A percentile compares a stretch with the other conserved stretches of the same genome.
These are phyloP conservation scores for Neoitamus cyanurus DNA, from an alignment of 2,888 invertebrate species.

Conservation along the genomic window DNA sequence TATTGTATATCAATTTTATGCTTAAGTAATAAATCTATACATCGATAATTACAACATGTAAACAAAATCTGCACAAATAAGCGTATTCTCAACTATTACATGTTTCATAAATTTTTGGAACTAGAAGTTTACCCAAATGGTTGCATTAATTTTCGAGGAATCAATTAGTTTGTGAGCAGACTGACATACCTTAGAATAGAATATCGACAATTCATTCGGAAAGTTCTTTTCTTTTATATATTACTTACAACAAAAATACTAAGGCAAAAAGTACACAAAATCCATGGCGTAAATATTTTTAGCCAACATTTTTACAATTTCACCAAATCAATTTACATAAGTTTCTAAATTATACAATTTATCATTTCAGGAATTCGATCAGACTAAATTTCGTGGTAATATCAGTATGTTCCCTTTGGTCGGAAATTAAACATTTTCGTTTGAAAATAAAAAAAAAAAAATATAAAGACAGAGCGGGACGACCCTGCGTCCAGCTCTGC, in stretches of 20 bases:
- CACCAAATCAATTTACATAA: not conserved
- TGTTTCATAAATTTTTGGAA: constrained; percentile 19
- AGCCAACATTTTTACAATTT: not conserved
- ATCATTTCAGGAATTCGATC: not conserved
- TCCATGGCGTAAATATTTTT: not conserved
- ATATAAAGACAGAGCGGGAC: constrained; percentile 2
- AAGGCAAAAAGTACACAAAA: not conserved
- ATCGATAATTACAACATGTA: constrained; percentile 35
- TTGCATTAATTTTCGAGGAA: constrained; percentile 8
- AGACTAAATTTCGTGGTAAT: constrained; percentile 20
- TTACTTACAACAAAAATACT: not conserved
- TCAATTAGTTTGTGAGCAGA: constrained; percentile 16
- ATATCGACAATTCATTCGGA: not conserved
- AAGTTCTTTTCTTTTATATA: not conserved
- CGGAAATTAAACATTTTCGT: constrained; percentile 25
- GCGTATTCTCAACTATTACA: constrained; percentile 22
- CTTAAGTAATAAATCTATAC: constrained; percentile 23
- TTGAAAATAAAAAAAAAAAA: constrained; percentile 17
- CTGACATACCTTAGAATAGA: constrained; percentile 28
- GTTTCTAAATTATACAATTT: not conserved
- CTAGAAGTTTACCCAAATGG: constrained; percentile 6
- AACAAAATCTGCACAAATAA: constrained; percentile 39
- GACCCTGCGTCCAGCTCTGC: not conserved
- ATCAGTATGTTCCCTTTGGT: constrained; percentile 36
- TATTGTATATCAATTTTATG: constrained; percentile 28